Conservation (phyloP, 2,797 vertebrate genomes). For the Bucorvus abyssinicus region DNA sequence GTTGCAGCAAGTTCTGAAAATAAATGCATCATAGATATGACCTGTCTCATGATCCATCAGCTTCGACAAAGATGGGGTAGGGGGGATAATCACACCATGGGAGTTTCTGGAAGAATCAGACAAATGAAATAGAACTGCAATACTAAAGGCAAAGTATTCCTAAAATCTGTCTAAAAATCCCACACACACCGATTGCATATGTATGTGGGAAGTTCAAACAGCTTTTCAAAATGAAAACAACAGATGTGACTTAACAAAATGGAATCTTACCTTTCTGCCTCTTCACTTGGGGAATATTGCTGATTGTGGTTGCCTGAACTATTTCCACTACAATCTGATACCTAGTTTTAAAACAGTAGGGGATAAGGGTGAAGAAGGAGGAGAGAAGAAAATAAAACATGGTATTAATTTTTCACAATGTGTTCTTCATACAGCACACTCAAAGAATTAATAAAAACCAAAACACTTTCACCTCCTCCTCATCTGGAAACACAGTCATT, state of each 20-base stretch:
- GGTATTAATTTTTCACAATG: neutral
- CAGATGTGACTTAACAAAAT: conserved; percentile 23
- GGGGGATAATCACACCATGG: neutral
- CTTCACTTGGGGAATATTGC: conserved; percentile 95
- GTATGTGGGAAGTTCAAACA: neutral
- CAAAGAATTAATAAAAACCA: neutral
- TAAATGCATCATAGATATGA: neutral
- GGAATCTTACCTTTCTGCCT: conserved; percentile 91
- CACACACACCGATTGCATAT: neutral
- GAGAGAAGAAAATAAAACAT: neutral
- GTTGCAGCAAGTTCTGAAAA: neutral
- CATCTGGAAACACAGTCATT: neutral
- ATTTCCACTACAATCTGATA: conserved; percentile 99
- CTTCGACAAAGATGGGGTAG: neutral
- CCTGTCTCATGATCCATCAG: conserved; percentile 7
- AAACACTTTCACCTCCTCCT: neutral
- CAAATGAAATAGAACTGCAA: neutral
- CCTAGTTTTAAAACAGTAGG: conserved; percentile 74
- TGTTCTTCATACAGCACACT: neutral
- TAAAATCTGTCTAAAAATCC: neutral
- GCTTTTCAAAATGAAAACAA: conserved; percentile 20
- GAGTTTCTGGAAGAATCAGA: conserved; percentile 2
- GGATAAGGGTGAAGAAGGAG: neutral
- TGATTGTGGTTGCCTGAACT: conserved; percentile 97
- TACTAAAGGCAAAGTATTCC: neutral